These are phyloP conservation scores for Perizoma flavofasciatum DNA, from an alignment of 2,888 invertebrate genomes.

Conservation along the genomic window DNA sequence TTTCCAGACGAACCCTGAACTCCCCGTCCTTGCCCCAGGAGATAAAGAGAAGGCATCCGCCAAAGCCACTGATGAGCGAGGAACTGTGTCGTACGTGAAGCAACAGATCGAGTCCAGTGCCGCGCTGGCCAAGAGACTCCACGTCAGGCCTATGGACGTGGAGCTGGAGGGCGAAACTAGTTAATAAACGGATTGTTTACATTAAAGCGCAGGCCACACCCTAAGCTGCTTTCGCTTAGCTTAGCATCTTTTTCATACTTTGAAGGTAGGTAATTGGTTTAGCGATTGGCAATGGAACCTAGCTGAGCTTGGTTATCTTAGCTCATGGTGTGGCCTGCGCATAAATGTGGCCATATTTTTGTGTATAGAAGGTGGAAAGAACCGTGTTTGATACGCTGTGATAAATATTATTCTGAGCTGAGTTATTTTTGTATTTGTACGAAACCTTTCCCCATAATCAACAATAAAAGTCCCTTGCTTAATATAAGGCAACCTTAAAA, in stretches of 20 bases:
- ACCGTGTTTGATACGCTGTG: not conserved
- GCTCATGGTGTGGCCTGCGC: too few relatives aligned
- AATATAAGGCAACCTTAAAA: too few relatives aligned
- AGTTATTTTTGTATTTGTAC: not conserved
- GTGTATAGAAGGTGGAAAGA: not conserved
- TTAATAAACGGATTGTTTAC: not conserved
- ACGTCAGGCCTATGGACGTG: conserved; percentile 77
- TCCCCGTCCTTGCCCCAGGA: conserved; percentile 92
- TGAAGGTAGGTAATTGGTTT: too few relatives aligned
- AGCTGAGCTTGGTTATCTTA: too few relatives aligned
- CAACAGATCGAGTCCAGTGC: conserved; percentile 89
- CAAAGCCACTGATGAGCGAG: conserved; percentile 85
- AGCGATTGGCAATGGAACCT: too few relatives aligned
- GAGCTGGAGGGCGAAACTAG: conserved; percentile 11
- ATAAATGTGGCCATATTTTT: not conserved
- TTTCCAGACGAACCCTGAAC: conserved; percentile 81
- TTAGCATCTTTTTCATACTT: too few relatives aligned
- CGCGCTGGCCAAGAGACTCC: conserved; percentile 82
- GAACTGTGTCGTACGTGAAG: conserved; percentile 90
- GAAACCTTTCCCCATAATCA: not conserved
- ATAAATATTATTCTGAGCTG: not conserved
- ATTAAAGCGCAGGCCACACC: not conserved
- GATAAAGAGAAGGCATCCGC: conserved; percentile 91
- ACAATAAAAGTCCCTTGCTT: too few relatives aligned
- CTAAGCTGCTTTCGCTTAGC: too few relatives aligned